phyloP scores from a whole-genome alignment of 2,797 vertebrate genomes.

The Gobio occitaniae region DNA sequence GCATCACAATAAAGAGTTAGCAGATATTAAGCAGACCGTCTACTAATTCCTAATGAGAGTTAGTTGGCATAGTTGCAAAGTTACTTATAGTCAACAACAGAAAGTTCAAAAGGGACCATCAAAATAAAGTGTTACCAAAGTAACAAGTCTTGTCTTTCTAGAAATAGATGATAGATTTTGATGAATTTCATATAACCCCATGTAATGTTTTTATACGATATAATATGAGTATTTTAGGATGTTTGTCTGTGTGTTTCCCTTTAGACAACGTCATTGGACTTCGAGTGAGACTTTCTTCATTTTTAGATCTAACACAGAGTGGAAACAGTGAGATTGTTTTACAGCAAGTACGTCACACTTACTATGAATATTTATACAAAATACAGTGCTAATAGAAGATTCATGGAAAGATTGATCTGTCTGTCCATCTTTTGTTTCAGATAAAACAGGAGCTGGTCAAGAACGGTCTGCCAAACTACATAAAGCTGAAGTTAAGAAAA shows the following conservation, averaged over 20 bases:
- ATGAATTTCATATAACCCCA: too few species aligned
- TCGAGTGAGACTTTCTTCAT: neutral
- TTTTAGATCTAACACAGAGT: neutral
- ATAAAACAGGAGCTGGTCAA: neutral
- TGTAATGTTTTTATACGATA: too few species aligned
- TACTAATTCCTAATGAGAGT: too few species aligned
- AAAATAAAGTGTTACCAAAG: neutral
- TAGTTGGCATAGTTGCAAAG: too few species aligned
- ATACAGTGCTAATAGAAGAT: neutral
- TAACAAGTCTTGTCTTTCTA: neutral
- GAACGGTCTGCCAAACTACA: neutral
- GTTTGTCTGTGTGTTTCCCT: neutral
- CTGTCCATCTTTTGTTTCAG: conserved; percentile 2
- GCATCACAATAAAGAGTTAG: too few species aligned
- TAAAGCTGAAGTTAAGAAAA: neutral
- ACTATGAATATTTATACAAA: neutral
- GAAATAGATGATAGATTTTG: neutral
- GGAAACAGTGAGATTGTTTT: neutral
- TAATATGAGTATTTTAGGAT: neutral
- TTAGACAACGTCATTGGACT: neutral
- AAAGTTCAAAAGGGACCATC: too few species aligned
- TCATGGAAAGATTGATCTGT: neutral
- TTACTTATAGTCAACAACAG: too few species aligned
- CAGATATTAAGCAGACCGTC: too few species aligned
- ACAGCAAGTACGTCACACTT: neutral